Percentiles rank a stretch among this genome's conserved stretches.
Conservation (phyloP, 1,140 invertebrate genomes). For the Spodoptera litura region DNA sequence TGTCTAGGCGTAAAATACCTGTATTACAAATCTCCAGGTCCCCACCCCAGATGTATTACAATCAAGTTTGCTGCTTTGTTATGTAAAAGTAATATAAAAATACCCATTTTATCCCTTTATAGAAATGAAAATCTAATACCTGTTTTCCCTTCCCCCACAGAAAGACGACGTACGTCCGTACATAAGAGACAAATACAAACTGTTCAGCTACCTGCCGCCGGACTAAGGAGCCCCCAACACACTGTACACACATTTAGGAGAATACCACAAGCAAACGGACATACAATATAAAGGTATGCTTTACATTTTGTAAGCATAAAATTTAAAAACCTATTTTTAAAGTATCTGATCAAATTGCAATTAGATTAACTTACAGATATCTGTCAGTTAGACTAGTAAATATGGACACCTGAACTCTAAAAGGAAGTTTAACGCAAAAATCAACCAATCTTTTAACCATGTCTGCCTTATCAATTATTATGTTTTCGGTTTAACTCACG, state of each 20-base stretch:
- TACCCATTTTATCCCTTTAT: no score
- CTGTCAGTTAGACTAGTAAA: background rate
- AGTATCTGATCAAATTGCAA: background rate
- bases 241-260: conserved; percentile 30
- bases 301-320: background rate
- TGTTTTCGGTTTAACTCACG: no score
- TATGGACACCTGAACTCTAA: background rate
- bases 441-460: no score
- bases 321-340: background rate
- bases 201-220: conserved; percentile 95
- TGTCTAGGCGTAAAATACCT: no score
- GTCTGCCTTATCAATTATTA: no score
- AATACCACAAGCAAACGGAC: background rate
- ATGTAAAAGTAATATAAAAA: no score
- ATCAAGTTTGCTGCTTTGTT: no score
- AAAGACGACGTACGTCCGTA: conserved; percentile 96
- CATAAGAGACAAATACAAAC: conserved; percentile 95
- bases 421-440: no score
- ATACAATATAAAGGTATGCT: conserved; percentile 6
- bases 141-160: conserved; percentile 79
- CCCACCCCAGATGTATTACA: no score
- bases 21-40: no score
- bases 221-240: conserved; percentile 84
- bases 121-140: no score
- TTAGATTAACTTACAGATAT: background rate